Conservation (phyloP, 2,888 invertebrate genomes). For the Trachelus troglodyta region DNA sequence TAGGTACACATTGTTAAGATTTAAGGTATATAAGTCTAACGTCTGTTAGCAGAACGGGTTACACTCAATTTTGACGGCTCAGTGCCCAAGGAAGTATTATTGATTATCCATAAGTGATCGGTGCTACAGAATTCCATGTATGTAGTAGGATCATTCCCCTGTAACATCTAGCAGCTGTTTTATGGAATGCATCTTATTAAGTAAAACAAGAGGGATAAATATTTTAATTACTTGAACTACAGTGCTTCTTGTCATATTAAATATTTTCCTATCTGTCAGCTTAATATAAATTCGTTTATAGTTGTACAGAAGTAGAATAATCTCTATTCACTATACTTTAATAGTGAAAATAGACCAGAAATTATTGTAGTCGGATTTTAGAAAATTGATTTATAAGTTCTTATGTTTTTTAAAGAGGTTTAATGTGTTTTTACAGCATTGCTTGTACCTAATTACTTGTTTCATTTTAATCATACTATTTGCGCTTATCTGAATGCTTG, state of each 20-base stretch:
- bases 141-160: background rate
- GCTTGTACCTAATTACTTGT: background rate
- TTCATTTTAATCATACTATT: background rate
- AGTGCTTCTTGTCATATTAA: background rate
- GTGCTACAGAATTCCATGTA: background rate
- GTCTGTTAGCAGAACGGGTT: constrained; percentile 1
- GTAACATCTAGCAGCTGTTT: background rate
- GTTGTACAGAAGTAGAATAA: background rate
- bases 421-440: background rate
- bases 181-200: background rate
- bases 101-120: background rate
- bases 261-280: background rate
- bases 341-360: background rate
- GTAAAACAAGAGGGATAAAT: background rate
- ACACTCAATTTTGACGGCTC: background rate
- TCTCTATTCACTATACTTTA: background rate
- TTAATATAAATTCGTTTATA: background rate
- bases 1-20: background rate
- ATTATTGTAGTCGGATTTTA: background rate
- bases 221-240: background rate
- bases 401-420: background rate
- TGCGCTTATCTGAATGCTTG: background rate
- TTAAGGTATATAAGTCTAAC: background rate
- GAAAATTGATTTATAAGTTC: background rate
- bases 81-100: background rate